A percentile compares a stretch with the other conserved stretches of the same genome.
Evolutionary conservation across 2,113 vertebrate genomes (phyloP).

Genomic region (Gnathonemus longibarbis): DNA sequence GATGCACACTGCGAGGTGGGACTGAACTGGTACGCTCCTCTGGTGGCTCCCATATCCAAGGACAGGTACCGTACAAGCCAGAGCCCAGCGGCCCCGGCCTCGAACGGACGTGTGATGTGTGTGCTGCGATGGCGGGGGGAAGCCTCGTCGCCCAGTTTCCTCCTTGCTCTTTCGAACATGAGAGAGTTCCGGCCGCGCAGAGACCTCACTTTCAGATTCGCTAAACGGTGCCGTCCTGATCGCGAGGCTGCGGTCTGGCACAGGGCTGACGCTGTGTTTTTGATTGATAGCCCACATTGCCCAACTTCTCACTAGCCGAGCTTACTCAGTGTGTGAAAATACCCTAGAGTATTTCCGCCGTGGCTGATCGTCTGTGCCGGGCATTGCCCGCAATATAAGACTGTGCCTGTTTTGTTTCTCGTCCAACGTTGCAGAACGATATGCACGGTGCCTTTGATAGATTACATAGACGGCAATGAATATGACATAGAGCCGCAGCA

Average conservation of each 20-base stretch:
- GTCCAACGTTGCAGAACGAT: slow-evolving; percentile 81
- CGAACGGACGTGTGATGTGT: not conserved
- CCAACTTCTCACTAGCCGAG: not conserved
- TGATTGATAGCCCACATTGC: not conserved
- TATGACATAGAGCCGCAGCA: slow-evolving; percentile 97
- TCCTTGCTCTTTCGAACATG: not conserved
- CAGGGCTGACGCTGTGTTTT: not conserved
- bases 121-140: not conserved
- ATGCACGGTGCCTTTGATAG: slow-evolving; percentile 98
- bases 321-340: not conserved
- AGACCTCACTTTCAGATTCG: not conserved
- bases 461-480: slow-evolving; percentile 99
- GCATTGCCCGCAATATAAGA: not conserved
- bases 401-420: slow-evolving; percentile 27
- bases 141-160: not conserved
- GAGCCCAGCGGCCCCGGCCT: too few relatives aligned
- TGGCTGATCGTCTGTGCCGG: not conserved
- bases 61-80: slow-evolving; percentile 75
- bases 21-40: slow-evolving; percentile 90
- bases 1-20: slow-evolving; percentile 97
- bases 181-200: not conserved
- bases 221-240: not conserved
- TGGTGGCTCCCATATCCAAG: slow-evolving; percentile 90
- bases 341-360: not conserved
- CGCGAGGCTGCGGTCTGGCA: not conserved